Conservation (phyloP, 2,113 vertebrate genomes). For the Marmota flaviventris region DNA sequence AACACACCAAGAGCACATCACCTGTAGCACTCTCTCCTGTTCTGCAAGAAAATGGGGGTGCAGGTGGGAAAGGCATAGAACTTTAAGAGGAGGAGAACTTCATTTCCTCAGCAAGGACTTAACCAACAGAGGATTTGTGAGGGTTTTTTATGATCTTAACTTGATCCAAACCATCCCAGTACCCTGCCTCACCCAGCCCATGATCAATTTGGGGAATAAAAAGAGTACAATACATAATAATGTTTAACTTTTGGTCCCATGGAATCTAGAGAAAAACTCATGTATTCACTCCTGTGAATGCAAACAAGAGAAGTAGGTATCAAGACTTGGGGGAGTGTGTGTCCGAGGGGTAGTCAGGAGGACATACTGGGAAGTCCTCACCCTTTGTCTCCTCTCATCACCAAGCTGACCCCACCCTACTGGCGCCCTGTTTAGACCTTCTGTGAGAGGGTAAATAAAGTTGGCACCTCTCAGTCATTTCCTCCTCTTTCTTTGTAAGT, state of each 20-base stretch:
- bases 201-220: not conserved
- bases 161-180: not conserved
- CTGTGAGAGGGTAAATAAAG: not conserved
- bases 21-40: not conserved
- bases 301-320: not conserved
- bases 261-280: not conserved
- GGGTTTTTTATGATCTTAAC: not conserved
- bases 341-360: not conserved
- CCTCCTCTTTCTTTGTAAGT: not conserved
- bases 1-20: not conserved
- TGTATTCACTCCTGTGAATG: not conserved
- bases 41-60: no score
- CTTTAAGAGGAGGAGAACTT: not conserved
- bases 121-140: not conserved
- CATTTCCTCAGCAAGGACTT: not conserved
- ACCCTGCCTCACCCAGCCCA: not conserved
- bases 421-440: not conserved
- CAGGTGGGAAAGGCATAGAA: not conserved
- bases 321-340: no score
- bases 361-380: not conserved
- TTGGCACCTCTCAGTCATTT: not conserved
- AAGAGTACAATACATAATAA: not conserved
- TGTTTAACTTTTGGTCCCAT: not conserved
- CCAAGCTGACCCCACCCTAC: not conserved
- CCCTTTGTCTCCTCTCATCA: not conserved